Base-by-base conservation (phyloP, 2,113 vertebrate species). In the Heterochromis multidens region DNA sequence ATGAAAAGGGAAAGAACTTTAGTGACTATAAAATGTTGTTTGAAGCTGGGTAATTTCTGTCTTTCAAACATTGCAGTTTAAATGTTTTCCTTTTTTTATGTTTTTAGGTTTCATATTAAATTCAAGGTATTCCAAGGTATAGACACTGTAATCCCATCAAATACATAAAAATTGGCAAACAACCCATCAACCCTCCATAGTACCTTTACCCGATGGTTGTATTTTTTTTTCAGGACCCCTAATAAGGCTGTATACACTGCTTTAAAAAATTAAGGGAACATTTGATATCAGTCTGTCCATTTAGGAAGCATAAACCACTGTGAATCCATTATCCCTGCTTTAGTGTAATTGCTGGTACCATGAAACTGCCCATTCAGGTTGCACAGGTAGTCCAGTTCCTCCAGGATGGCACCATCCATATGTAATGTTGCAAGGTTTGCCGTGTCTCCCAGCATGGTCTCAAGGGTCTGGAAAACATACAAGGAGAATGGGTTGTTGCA, bases 11-110 rank as follows among this genome's bases (percentile, higher is more conserved):
- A 58, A 54, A 40, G 7, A 6, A 29, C 49, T 72, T 72, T 52
- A 72, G 43, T 3, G 25, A 52, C 43, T 72, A 25, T 6, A 72
- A 72, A 72, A 21, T 29, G 1, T 29, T 70, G 27, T 21, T 74
- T 74, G 46, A 52, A 52, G 27, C 67, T 72, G 6, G 17, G 27
- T 13, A 17, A 49, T 52, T 74, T 74, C 43, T 52, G 43, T 52
- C 43, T 74, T 74, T 74, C 27, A 74, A 52, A 74, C 43, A 52
- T n/a, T 74, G 27, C 43, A 21, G 49, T 72, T 72, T 7, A 12
- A 19, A n/a, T n/a, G 1, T 29, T 4, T n/a, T 54, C 7, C 4
- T 7, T n/a, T 56, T 21, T 19, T 0, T 3, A 2, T 4, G 0
- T 1, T 72, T 52, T 52, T n/a, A 74, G 67, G 46, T 74, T 74